Evolutionary conservation across 23 tunicate genomes (phyloP).

Genomic region (Corella eumyota): DNA sequence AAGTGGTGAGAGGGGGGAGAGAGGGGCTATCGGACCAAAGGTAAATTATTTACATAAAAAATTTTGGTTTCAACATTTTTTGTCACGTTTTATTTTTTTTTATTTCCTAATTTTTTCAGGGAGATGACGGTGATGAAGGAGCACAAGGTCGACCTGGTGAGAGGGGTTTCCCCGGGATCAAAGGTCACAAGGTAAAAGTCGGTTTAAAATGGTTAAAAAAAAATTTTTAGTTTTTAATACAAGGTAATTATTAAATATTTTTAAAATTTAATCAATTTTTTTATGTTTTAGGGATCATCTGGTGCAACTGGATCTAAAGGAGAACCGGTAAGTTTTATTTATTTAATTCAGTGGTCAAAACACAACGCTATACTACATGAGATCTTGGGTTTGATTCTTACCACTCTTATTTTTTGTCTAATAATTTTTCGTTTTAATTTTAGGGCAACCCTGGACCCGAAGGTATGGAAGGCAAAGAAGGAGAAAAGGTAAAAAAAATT

Average conservation of each 20-base stretch:
- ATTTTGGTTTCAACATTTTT: too few relatives aligned
- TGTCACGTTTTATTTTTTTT: too few relatives aligned
- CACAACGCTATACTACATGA: too few relatives aligned
- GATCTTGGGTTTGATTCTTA: too few relatives aligned
- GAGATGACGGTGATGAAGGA: constrained; percentile 60
- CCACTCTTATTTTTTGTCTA: constrained; percentile 1
- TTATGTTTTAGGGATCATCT: constrained; percentile 41
- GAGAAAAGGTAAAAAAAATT: constrained; percentile 21
- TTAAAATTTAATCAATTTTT: not conserved
- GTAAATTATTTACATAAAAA: too few relatives aligned
- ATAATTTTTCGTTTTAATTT: not conserved
- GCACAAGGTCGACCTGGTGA: constrained; percentile 62
- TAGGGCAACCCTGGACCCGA: constrained; percentile 63
- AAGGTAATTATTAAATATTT: not conserved
- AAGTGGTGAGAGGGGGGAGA: constrained; percentile 28
- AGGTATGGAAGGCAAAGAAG: constrained; percentile 55
- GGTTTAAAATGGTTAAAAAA: too few relatives aligned
- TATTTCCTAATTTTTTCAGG: constrained; percentile 15
- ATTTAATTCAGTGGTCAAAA: too few relatives aligned
- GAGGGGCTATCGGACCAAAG: constrained; percentile 26
- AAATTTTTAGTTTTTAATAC: not conserved
- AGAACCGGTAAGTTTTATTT: constrained; percentile 80
- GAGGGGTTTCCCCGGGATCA: constrained; percentile 59
- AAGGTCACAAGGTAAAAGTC: constrained; percentile 78
- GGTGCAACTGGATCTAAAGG: constrained; percentile 65